Evolutionary conservation across 2,888 invertebrate species (phyloP).

Genomic region (Antheraea yamamai): DNA sequence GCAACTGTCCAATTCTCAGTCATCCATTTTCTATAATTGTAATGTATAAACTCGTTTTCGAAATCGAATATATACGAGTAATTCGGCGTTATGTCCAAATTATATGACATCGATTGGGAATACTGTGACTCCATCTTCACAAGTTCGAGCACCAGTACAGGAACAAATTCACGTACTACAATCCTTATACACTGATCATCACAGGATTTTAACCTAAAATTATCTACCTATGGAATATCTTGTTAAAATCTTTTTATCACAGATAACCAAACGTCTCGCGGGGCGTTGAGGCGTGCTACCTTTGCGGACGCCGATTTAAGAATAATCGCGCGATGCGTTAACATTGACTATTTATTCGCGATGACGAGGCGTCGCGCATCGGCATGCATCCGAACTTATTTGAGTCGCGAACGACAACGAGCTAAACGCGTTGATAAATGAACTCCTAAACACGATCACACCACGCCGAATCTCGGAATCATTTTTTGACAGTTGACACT

Average conservation of each 20-base stretch:
- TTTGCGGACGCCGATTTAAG: constrained; percentile 53
- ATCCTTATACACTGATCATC: constrained; percentile 63
- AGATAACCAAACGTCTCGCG: constrained; percentile 69
- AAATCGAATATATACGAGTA: constrained; percentile 97
- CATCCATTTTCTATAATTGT: constrained; percentile 96
- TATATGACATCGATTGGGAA: constrained; percentile 70
- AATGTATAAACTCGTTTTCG: constrained; percentile 96
- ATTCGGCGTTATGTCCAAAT: constrained; percentile 86
- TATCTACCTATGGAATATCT: constrained; percentile 54
- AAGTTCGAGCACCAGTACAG: constrained; percentile 44
- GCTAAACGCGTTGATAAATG: constrained; percentile 54
- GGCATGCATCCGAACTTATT: constrained; percentile 50
- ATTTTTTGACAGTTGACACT: constrained; percentile 35
- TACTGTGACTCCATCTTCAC: constrained; percentile 59
- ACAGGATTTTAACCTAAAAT: constrained; percentile 74
- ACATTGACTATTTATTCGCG: constrained; percentile 69
- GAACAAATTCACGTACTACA: constrained; percentile 45
- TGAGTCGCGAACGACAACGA: constrained; percentile 53
- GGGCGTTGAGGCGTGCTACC: constrained; percentile 61
- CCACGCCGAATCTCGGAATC: constrained; percentile 54
- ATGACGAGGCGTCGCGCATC: constrained; percentile 57
- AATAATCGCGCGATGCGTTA: constrained; percentile 61
- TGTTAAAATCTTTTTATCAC: constrained; percentile 70
- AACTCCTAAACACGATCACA: constrained; percentile 45
- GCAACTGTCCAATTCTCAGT: constrained; percentile 97